Base-by-base conservation (phyloP, 2,797 vertebrate genomes). In the Lepilemur septentrionalis region DNA sequence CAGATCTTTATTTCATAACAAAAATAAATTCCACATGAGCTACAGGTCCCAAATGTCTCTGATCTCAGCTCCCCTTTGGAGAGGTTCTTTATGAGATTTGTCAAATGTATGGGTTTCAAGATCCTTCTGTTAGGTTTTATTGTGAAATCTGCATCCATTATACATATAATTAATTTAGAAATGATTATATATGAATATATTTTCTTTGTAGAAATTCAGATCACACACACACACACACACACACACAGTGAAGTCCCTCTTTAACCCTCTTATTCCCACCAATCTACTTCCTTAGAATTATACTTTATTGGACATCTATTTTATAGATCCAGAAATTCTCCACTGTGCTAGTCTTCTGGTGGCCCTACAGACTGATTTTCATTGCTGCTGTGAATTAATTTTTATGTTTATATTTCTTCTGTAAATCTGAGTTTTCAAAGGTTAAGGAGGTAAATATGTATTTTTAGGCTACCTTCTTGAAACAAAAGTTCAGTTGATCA, bases 371-470 rank as follows among this genome's bases (percentile, higher is more conserved):
- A 57, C 72, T 86, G 20, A 3, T 28, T 65, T 65, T 84, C 55
- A 69, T 30, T 65, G 65, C 9, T 50, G 50, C 52, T 57, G 20
- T 76, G 20, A 70, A 57, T 87, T 73, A 57, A 70, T 92, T 46
- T 92, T 87, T 80, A 48, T 89, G 11, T 89, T 93, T 94, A 7
- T 87, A 41, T 72, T 81, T 81, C n/a, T 94, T 89, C n/a, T 73
- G 17, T 90, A 78, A 85, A 65, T 89, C 78, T 76, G 52, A 43
- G 73, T 55, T 85, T 95, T 73, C 22, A 73, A 94, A 85, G 22
- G 28, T 4, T 38, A 91, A 84, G 35, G 38, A 82, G 38, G 7
- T 76, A 94, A 94, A 75, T 78, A 25, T 50, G 22, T 63, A 17
- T 72, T 81, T 61, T 69, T 43, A 94, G 38, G 25, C 9, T 17